Evolutionary conservation across 2,888 invertebrate species (phyloP).

Genomic region (Sinodicranocentrus sp.): DNA sequence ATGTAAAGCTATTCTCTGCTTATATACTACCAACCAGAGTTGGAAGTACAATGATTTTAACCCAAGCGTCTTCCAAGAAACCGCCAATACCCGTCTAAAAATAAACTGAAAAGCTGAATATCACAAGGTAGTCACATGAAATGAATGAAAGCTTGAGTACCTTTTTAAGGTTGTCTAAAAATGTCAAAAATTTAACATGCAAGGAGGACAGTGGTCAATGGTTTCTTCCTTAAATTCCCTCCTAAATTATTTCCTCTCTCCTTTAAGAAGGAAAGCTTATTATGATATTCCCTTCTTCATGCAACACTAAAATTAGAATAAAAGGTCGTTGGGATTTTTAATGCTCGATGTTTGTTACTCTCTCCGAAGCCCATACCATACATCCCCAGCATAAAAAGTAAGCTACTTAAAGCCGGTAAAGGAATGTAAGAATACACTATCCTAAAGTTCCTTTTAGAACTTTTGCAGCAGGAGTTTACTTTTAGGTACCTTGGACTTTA

Average conservation of each 20-base stretch:
- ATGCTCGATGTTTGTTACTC: not conserved
- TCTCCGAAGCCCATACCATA: too few species aligned
- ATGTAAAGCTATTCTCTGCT: not conserved
- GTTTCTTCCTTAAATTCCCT: too few species aligned
- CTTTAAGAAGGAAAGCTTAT: too few species aligned
- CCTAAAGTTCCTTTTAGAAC: too few species aligned
- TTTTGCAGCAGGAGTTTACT: too few species aligned
- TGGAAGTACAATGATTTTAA: not conserved
- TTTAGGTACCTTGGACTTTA: too few species aligned
- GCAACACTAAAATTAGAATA: constrained; percentile 13
- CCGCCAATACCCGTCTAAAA: not conserved
- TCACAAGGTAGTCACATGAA: not conserved
- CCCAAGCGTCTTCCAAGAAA: not conserved
- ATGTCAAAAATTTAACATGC: constrained; percentile 1
- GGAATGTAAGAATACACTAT: too few species aligned
- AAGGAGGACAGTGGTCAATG: not conserved
- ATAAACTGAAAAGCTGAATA: not conserved
- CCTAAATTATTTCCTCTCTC: too few species aligned
- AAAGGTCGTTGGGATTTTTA: constrained; percentile 6
- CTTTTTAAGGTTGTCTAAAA: not conserved
- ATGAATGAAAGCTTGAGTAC: not conserved
- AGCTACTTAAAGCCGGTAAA: too few species aligned
- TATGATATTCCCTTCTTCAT: not conserved
- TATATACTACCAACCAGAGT: not conserved
- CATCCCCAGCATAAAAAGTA: too few species aligned